These are phyloP conservation scores for Nephrocerus scutellatus DNA, from an alignment of 2,888 invertebrate species.

Conservation along the genomic window DNA sequence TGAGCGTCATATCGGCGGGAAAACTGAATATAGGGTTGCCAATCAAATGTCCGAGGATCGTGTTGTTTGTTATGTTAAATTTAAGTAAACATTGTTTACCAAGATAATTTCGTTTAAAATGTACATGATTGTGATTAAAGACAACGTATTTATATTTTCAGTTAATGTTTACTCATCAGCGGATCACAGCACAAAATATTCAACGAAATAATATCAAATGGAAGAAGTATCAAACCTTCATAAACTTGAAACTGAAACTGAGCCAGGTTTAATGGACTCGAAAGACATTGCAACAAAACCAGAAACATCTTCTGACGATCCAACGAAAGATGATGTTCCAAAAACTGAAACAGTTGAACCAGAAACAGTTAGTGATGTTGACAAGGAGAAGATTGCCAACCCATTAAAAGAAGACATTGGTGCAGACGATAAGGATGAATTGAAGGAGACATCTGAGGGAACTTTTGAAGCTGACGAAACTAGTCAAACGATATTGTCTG, in stretches of 20 bases:
- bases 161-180: constrained; percentile 34
- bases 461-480: constrained; percentile 37
- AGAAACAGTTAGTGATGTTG: constrained; percentile 14
- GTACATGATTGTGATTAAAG: constrained; percentile 1
- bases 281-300: constrained; percentile 12
- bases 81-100: constrained; percentile 5
- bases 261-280: constrained; percentile 9
- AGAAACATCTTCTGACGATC: constrained; percentile 18
- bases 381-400: not conserved
- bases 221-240: constrained; percentile 44
- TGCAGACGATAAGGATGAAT: constrained; percentile 28
- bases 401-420: constrained; percentile 17
- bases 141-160: constrained; percentile 17
- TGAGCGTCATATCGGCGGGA: constrained; percentile 34
- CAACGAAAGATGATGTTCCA: constrained; percentile 20
- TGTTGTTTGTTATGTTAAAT: constrained; percentile 2
- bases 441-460: constrained; percentile 39
- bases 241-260: constrained; percentile 31
- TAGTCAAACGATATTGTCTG: constrained; percentile 27
- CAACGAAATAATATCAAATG: constrained; percentile 26
- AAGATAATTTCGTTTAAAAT: constrained; percentile 3
- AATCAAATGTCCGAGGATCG: constrained; percentile 3
- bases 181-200: constrained; percentile 1
- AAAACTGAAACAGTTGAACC: constrained; percentile 19
- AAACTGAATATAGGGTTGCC: constrained; percentile 25